Base-by-base conservation (phyloP, 1,140 invertebrate genomes). In the Drosophila pandora region DNA sequence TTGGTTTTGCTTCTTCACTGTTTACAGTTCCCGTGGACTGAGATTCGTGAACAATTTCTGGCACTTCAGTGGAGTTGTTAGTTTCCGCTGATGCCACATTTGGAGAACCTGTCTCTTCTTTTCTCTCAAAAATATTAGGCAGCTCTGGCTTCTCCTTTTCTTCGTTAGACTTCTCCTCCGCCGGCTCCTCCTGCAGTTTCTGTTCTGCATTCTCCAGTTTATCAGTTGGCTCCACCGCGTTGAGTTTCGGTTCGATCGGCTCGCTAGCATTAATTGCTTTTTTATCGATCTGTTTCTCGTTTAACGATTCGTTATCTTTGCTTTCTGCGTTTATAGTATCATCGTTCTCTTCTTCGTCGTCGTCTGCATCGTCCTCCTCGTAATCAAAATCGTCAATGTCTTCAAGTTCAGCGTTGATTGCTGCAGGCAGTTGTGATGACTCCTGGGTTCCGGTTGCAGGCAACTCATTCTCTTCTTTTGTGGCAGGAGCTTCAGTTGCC, bases 321-420 rank as follows among this genome's bases (percentile, higher is more conserved):
- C 48, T 73, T 53, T 68, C 61, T 13, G 65, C 34, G 67, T 77
- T 13, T 22, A 59, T 48, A 10, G 71, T 54, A 43, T 73, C 54
- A n/a, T 75, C 60, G 28, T 72, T 60, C 7, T 58, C 17, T 7
- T 76, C 61, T 23, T 68, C 67, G 30, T 52, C 48, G 23, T 62
- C 61, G 39, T 63, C 53, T 49, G 43, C 57, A 23, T 64, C 45
- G 21, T 64, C 70, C 47, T 63, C 67, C 22, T 58, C 68, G 21
- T 84, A 62, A 48, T 76, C 79, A 32, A 83, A 74, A 43, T 85
- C 69, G 6, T 81, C 49, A 8, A 59, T 47, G 23, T 52, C 62
- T 17, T 77, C 67, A 5, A 72, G 37, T 30, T 73, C 63, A 32
- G 41, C 10, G 32, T 69, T 69, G 63, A 68, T 56, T 5, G 65